Evolutionary conservation across 1,140 invertebrate species (phyloP).

Genomic region (Pseudoatta argentina): DNA sequence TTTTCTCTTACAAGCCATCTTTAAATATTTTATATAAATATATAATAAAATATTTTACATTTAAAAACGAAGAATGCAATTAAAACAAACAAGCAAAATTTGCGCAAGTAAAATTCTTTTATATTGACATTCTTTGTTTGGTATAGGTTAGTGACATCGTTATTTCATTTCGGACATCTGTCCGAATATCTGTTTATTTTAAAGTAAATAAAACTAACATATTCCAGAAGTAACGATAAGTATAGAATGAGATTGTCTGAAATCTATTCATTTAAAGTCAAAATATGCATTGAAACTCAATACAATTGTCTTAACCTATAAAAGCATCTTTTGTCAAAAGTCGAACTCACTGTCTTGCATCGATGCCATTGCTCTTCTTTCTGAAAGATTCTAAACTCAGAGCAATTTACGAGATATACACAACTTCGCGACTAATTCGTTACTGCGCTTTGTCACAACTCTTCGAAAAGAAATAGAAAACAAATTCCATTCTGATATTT

Average conservation of each 20-base stretch:
- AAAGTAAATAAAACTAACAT: not conserved
- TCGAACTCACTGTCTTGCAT: conserved; percentile 79
- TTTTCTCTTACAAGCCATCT: not conserved
- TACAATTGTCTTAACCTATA: conserved; percentile 36
- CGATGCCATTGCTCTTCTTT: conserved; percentile 70
- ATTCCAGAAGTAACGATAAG: not conserved
- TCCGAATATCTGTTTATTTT: not conserved
- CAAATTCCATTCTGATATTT: too few relatives aligned
- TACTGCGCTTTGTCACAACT: not conserved
- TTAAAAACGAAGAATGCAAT: not conserved
- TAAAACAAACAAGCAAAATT: not conserved
- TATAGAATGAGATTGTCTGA: not conserved
- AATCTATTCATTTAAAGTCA: not conserved
- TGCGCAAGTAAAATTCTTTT: not conserved
- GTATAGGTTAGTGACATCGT: not conserved
- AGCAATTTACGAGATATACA: not conserved
- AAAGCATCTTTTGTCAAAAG: conserved; percentile 4
- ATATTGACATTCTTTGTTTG: not conserved
- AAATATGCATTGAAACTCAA: not conserved
- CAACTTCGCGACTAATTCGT: not conserved
- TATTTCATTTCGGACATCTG: not conserved
- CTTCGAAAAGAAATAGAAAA: not conserved
- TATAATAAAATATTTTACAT: not conserved
- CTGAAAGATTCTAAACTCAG: not conserved
- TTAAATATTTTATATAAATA: not conserved